Percentiles rank a stretch among this genome's conserved stretches.
Conservation (phyloP, 2,113 vertebrate genomes). For the Sapayoa aenigma region DNA sequence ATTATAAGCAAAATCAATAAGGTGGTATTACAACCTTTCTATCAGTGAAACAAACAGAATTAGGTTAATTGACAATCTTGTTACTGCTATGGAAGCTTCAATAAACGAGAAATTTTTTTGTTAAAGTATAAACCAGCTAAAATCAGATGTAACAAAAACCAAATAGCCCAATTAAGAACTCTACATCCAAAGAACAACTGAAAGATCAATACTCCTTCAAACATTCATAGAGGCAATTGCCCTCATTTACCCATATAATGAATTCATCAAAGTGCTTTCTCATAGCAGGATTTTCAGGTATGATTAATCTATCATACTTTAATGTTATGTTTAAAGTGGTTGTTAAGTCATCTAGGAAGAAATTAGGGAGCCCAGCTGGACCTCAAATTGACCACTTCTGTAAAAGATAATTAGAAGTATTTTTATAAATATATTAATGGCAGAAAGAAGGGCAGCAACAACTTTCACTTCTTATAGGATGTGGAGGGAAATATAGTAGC, state of each 20-base stretch:
- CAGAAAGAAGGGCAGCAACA: too few relatives aligned
- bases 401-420: too few relatives aligned
- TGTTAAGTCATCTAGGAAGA: too few relatives aligned
- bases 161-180: slow-evolving; percentile 52
- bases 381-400: too few relatives aligned
- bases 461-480: too few relatives aligned
- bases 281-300: slow-evolving; percentile 6
- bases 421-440: too few relatives aligned
- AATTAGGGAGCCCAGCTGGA: too few relatives aligned
- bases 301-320: neutral
- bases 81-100: slow-evolving; percentile 54
- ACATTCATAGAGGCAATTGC: slow-evolving; percentile 24
- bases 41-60: slow-evolving; percentile 52
- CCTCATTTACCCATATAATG: neutral
- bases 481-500: too few relatives aligned
- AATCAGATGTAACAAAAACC: slow-evolving; percentile 10
- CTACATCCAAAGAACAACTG: slow-evolving; percentile 26
- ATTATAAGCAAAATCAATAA: slow-evolving; percentile 60
- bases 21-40: slow-evolving; percentile 48
- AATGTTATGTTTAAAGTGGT: too few relatives aligned
- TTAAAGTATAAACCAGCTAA: slow-evolving; percentile 8
- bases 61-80: slow-evolving; percentile 62
- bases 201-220: slow-evolving; percentile 61
- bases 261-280: slow-evolving; percentile 17
- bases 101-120: slow-evolving; percentile 46